Percentiles rank a stretch among this genome's conserved stretches.
Evolutionary conservation across 2,113 vertebrate species (phyloP).

Genomic region (Mobula birostris): DNA sequence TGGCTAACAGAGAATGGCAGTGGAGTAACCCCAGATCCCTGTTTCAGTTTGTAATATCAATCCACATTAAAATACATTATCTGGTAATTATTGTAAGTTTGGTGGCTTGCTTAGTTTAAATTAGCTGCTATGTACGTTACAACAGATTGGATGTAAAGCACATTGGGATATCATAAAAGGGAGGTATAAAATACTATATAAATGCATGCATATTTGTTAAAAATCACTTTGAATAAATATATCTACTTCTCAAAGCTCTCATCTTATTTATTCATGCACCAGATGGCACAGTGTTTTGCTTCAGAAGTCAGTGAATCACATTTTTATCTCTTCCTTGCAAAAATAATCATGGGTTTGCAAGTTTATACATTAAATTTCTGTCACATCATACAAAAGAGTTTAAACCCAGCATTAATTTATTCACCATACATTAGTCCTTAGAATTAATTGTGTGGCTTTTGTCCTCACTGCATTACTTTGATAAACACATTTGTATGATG

Average conservation of each 20-base stretch:
- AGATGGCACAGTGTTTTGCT: neutral
- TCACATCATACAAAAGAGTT: neutral
- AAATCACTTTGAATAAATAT: conserved; percentile 1
- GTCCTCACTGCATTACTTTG: neutral
- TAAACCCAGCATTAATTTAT: neutral
- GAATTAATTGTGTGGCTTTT: neutral
- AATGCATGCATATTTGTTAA: too few species aligned
- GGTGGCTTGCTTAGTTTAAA: too few species aligned
- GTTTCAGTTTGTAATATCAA: too few species aligned
- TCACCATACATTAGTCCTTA: neutral
- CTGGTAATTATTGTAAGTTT: too few species aligned
- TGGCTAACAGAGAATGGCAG: too few species aligned
- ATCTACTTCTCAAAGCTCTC: neutral
- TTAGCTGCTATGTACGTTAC: too few species aligned
- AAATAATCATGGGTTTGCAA: neutral
- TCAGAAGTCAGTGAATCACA: neutral
- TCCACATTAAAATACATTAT: too few species aligned
- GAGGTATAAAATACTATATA: too few species aligned
- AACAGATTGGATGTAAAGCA: too few species aligned
- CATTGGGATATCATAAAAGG: too few species aligned
- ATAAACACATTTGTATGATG: neutral
- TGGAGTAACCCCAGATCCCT: too few species aligned
- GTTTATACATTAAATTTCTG: neutral
- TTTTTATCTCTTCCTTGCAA: neutral
- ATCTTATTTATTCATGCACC: neutral